These are phyloP conservation scores for Platichthys stellatus DNA, from an alignment of 2,113 vertebrate species.

Conservation along the genomic window DNA sequence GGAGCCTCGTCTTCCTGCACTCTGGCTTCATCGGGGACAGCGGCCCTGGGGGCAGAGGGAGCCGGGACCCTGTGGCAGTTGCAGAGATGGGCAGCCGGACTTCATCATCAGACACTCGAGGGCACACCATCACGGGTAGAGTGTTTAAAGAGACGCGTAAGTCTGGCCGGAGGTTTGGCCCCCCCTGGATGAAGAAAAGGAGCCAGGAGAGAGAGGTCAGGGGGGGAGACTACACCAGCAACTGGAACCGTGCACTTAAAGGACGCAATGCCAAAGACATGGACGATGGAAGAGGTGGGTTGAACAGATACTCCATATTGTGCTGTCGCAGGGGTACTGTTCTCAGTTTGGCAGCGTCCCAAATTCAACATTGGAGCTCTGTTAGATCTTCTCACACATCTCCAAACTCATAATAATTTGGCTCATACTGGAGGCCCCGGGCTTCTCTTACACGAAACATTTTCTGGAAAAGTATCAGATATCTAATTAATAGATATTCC, in stretches of 20 bases:
- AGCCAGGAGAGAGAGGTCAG: constrained; percentile 77
- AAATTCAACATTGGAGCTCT: not conserved
- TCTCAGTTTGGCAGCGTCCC: not conserved
- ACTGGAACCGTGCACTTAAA: constrained; percentile 85
- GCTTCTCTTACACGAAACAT: not conserved
- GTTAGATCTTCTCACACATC: not conserved
- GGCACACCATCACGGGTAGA: constrained; percentile 80
- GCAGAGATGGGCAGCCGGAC: constrained; percentile 57
- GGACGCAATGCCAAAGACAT: constrained; percentile 85
- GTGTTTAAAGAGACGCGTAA: constrained; percentile 81
- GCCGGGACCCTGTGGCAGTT: constrained; percentile 64
- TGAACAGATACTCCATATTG: not conserved
- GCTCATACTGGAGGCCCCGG: not conserved
- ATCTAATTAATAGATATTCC: not conserved
- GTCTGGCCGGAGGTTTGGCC: constrained; percentile 78
- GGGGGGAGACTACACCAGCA: constrained; percentile 80
- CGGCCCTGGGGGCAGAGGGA: constrained; percentile 47
- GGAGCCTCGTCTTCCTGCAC: constrained; percentile 93
- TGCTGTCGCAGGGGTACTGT: not conserved
- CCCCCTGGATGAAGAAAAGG: constrained; percentile 84
- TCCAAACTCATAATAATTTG: not conserved
- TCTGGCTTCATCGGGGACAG: constrained; percentile 86
- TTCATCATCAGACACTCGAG: constrained; percentile 72
- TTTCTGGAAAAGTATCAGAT: not conserved
- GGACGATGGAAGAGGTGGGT: constrained; percentile 92